Conservation (phyloP, 2,113 vertebrate species). For the Otocyon megalotis region DNA sequence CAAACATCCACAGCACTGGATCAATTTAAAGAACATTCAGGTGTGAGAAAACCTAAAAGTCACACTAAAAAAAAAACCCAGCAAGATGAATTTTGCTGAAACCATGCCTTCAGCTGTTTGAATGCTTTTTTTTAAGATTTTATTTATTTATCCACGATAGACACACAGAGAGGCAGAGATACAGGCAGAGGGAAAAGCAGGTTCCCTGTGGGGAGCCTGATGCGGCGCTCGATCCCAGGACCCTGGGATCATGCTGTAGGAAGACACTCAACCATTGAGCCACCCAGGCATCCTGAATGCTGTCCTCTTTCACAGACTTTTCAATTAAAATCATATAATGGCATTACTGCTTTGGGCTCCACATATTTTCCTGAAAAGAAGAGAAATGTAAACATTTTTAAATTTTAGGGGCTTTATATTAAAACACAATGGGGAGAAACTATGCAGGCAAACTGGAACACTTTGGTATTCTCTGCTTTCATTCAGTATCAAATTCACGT, state of each 20-base stretch:
- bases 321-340: conserved; percentile 1
- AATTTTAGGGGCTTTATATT: not conserved
- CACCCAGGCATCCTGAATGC: not conserved
- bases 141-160: too few species aligned
- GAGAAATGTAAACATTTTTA: conserved; percentile 13
- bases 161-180: too few species aligned
- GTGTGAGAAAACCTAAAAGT: not conserved
- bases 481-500: not conserved
- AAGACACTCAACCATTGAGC: too few species aligned
- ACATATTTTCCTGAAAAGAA: not conserved
- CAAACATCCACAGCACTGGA: not conserved
- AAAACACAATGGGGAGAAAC: not conserved
- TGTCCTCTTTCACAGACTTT: not conserved
- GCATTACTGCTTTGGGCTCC: not conserved
- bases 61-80: not conserved
- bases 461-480: not conserved
- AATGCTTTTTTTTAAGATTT: not conserved
- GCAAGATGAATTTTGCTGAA: not conserved
- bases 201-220: too few species aligned
- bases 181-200: too few species aligned
- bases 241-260: too few species aligned
- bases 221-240: too few species aligned
- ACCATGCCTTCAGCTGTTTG: not conserved
- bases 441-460: not conserved
- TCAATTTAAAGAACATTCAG: conserved; percentile 34